Conservation (phyloP, 2,797 vertebrate species). For the Pantherophis alleghaniensis region DNA sequence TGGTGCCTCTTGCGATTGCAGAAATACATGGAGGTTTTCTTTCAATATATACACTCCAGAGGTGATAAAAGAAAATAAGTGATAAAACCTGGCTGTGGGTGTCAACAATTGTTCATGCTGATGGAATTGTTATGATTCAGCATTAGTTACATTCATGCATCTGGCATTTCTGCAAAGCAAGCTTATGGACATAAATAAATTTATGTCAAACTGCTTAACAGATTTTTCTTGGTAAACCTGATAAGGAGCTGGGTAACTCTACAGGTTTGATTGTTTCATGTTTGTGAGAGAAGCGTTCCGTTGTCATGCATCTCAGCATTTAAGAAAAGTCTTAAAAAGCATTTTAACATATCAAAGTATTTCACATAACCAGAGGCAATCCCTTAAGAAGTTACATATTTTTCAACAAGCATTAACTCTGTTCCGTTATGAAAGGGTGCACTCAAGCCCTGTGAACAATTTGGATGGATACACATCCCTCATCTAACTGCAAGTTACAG, state of each 20-base stretch:
- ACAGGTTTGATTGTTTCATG: background rate
- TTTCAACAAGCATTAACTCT: slow-evolving; percentile 45
- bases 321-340: slow-evolving; percentile 11
- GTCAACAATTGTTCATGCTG: slow-evolving; percentile 11
- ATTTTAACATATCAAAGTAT: slow-evolving; percentile 15
- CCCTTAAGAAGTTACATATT: slow-evolving; percentile 27
- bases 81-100: slow-evolving; percentile 2
- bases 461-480: slow-evolving; percentile 23
- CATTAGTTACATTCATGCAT: slow-evolving; percentile 11
- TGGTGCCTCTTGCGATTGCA: background rate
- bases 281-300: background rate
- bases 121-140: slow-evolving; percentile 28
- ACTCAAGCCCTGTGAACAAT: slow-evolving; percentile 43
- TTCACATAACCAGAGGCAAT: slow-evolving; percentile 19
- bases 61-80: background rate
- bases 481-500: slow-evolving; percentile 58
- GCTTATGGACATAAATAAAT: background rate
- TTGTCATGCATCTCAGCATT: background rate
- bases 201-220: background rate
- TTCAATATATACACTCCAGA: background rate
- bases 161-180: slow-evolving; percentile 21
- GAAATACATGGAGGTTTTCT: background rate
- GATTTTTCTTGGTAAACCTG: background rate
- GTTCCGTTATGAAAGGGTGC: background rate
- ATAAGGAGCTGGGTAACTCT: background rate